Conservation (phyloP, 2,888 invertebrate species). For the Galerucella pusilla region DNA sequence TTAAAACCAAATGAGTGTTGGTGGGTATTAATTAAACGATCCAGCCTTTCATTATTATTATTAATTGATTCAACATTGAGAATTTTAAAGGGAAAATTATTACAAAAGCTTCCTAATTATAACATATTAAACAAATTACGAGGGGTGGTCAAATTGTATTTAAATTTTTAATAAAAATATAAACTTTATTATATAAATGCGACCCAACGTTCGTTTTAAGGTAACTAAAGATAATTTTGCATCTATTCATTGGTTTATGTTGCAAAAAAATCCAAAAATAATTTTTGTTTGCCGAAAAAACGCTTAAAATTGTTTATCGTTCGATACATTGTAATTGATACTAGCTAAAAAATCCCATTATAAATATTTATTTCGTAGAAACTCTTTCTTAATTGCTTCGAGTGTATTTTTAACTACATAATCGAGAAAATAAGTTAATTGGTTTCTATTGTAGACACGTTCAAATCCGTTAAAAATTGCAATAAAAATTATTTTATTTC, state of each 20-base stretch:
- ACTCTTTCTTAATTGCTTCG: not conserved
- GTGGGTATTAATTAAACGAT: not conserved
- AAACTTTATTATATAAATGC: too few species aligned
- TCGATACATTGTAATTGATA: not conserved
- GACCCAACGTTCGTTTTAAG: too few species aligned
- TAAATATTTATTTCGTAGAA: not conserved
- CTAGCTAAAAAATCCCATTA: not conserved
- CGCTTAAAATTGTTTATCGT: not conserved
- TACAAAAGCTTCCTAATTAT: not conserved
- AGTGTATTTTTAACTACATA: conserved; percentile 2
- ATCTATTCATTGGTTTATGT: not conserved
- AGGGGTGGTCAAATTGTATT: too few species aligned
- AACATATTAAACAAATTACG: not conserved
- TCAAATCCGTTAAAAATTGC: too few species aligned
- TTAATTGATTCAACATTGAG: conserved; percentile 9
- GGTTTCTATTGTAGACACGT: not conserved
- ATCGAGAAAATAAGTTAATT: not conserved
- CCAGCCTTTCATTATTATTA: not conserved
- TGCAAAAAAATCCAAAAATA: not conserved
- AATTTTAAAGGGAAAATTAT: not conserved
- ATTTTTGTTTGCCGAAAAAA: not conserved
- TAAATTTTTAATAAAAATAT: too few species aligned
- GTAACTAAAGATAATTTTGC: too few species aligned
- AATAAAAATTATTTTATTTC: too few species aligned
- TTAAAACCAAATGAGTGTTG: not conserved